phyloP scores from a whole-genome alignment of 2,113 vertebrate species.

The Noctilio leporinus region DNA sequence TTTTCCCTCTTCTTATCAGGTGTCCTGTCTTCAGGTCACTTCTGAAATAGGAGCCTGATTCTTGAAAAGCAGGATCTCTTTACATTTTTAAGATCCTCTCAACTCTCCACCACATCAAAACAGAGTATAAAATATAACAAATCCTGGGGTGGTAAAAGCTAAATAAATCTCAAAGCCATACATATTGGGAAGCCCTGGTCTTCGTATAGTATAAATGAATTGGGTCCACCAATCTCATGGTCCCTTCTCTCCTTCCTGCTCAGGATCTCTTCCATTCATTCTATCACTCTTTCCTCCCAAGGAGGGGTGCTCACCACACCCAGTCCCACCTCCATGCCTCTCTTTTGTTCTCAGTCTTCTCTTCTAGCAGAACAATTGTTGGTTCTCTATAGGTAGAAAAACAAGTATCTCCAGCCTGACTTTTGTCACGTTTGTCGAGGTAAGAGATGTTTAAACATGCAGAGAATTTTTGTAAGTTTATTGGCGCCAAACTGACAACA shows the following conservation, averaged over 20 bases:
- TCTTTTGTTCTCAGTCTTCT: not conserved
- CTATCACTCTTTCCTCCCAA: not conserved
- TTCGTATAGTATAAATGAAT: not conserved
- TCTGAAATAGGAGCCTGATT: not conserved
- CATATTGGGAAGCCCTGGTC: not conserved
- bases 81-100: not conserved
- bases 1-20: not conserved
- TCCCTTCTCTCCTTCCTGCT: not conserved
- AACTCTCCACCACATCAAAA: not conserved
- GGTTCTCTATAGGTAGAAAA: not conserved
- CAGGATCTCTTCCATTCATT: not conserved
- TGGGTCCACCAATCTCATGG: not conserved
- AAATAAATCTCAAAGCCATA: not conserved
- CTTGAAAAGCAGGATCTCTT: not conserved
- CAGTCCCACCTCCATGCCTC: not conserved
- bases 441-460: not conserved
- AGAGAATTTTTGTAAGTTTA: not conserved
- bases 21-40: not conserved
- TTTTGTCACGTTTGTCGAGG: not conserved
- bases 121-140: not conserved
- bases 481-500: not conserved
- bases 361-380: not conserved
- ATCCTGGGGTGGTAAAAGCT: not conserved
- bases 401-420: not conserved
- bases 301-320: rapidly evolving